Evolutionary conservation across 2,797 vertebrate species (phyloP).

Genomic region (Peromyscus eremicus): DNA sequence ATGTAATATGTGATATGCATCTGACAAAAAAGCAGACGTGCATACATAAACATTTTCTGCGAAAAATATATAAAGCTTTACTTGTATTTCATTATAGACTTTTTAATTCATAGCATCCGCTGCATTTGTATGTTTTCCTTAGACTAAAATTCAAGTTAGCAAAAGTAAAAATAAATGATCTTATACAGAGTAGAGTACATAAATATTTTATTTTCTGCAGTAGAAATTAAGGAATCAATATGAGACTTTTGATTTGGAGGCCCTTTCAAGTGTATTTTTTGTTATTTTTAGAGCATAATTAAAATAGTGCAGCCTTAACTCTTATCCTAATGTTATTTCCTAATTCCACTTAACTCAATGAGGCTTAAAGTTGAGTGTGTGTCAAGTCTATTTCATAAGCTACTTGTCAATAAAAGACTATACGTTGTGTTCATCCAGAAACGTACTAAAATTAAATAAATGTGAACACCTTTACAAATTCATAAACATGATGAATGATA

Average conservation of each 20-base stretch:
- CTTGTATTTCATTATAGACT: neutral
- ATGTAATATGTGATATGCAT: neutral
- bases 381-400: neutral
- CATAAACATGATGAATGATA: neutral
- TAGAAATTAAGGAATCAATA: neutral
- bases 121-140: neutral
- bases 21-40: too few relatives aligned
- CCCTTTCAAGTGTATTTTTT: neutral
- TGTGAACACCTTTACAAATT: neutral
- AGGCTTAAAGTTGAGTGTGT: neutral
- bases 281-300: neutral
- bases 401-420: neutral
- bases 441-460: neutral
- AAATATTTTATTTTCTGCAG: neutral
- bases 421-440: neutral
- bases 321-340: neutral
- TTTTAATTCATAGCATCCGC: neutral
- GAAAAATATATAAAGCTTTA: neutral
- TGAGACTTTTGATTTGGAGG: neutral
- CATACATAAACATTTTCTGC: neutral
- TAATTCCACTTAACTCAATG: neutral
- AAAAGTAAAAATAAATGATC: neutral
- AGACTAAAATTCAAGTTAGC: neutral
- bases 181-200: rapidly evolving
- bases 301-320: neutral